Percentiles rank a stretch among this genome's conserved stretches.
phyloP scores from a whole-genome alignment of 1,140 invertebrate genomes.

The Chymomyza costata region DNA sequence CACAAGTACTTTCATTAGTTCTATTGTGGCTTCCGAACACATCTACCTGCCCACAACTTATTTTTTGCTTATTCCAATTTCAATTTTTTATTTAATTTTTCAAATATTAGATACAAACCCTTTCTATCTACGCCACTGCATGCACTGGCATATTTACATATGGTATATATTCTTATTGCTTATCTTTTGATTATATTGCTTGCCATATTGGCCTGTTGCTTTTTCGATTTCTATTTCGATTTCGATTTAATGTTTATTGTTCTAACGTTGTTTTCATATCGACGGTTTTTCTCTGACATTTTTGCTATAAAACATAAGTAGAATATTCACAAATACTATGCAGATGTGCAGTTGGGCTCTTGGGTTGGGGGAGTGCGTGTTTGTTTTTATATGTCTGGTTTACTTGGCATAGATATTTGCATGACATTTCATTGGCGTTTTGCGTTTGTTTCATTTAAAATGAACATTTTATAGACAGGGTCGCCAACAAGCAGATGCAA shows the following conservation, averaged over 20 bases:
- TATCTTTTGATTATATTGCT: background rate
- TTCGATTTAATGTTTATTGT: constrained; percentile 47
- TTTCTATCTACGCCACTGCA: too few species aligned
- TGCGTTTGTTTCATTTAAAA: constrained; percentile 1
- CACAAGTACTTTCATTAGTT: too few species aligned
- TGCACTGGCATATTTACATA: too few species aligned
- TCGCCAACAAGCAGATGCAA: constrained; percentile 19
- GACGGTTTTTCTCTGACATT: too few species aligned
- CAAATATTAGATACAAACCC: too few species aligned
- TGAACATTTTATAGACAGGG: constrained; percentile 12
- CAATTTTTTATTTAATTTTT: too few species aligned
- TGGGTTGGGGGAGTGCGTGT: too few species aligned
- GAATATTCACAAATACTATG: too few species aligned
- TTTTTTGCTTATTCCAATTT: too few species aligned
- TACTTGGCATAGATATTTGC: constrained; percentile 56
- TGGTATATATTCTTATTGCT: too few species aligned
- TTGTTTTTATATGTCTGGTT: constrained; percentile 15
- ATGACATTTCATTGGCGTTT: constrained; percentile 48
- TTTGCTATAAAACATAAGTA: constrained; percentile 18
- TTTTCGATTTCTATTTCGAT: constrained; percentile 34
- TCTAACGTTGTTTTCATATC: constrained; percentile 20
- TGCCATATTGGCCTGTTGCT: constrained; percentile 35
- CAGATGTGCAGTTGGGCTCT: too few species aligned
- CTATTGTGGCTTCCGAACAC: too few species aligned
- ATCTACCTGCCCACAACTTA: constrained; percentile 11